Evolutionary conservation across 2,888 invertebrate species (phyloP).

Genomic region (Rhorus exstirpatorius): DNA sequence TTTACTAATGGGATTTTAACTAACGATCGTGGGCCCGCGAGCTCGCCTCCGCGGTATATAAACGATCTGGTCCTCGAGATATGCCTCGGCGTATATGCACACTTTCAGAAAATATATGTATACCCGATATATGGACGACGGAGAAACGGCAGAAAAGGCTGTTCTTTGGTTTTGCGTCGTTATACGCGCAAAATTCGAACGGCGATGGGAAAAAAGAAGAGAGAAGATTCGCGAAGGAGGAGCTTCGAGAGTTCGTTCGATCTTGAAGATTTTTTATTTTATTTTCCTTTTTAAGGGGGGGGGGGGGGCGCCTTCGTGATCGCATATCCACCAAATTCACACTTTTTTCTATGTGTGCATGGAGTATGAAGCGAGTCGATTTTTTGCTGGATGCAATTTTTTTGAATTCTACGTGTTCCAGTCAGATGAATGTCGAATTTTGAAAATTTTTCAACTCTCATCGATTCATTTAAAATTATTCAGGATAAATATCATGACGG

Average conservation of each 20-base stretch:
- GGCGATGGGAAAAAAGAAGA: background rate
- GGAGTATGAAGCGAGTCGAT: too few relatives aligned
- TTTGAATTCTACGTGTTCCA: too few relatives aligned
- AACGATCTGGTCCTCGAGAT: slow-evolving; percentile 62
- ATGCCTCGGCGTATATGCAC: slow-evolving; percentile 21
- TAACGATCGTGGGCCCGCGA: slow-evolving; percentile 77
- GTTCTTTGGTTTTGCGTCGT: slow-evolving; percentile 14
- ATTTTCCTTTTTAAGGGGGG: too few relatives aligned
- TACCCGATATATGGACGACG: slow-evolving; percentile 9
- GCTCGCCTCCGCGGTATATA: slow-evolving; percentile 48
- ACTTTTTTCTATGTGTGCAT: too few relatives aligned
- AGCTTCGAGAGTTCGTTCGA: background rate
- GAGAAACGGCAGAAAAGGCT: slow-evolving; percentile 19
- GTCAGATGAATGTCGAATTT: too few relatives aligned
- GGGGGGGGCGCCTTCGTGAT: background rate
- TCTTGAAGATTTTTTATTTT: background rate
- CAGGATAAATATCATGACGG: too few relatives aligned
- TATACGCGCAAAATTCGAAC: slow-evolving; percentile 32
- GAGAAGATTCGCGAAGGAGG: background rate
- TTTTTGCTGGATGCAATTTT: too few relatives aligned
- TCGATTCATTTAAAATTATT: too few relatives aligned
- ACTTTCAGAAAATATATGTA: slow-evolving; percentile 2
- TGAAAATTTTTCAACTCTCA: too few relatives aligned
- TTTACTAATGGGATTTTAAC: slow-evolving; percentile 84
- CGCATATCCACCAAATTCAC: too few relatives aligned